Conservation (phyloP, 2,113 vertebrate species). For the Miniopterus natalensis region DNA sequence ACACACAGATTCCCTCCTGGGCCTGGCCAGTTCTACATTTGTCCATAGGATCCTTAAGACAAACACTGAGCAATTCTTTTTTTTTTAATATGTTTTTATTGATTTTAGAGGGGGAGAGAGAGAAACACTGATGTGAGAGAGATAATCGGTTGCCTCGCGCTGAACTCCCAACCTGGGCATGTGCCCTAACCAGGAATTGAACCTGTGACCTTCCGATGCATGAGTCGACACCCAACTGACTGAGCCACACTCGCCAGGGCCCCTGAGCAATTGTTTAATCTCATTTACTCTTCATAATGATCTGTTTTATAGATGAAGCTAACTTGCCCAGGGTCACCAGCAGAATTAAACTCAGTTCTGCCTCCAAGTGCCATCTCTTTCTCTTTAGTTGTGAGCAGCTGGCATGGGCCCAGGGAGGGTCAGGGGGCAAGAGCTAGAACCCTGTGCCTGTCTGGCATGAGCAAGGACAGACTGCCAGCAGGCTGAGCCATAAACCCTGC, state of each 20-base stretch:
- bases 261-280: background rate
- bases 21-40: background rate
- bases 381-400: background rate
- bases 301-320: background rate
- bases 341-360: background rate
- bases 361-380: background rate
- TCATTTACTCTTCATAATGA: background rate
- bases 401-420: too few relatives aligned
- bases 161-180: background rate
- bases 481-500: too few relatives aligned
- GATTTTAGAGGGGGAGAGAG: too few relatives aligned
- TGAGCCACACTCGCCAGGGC: background rate
- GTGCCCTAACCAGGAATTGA: background rate
- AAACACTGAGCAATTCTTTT: background rate
- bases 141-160: background rate
- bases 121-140: background rate
- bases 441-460: accelerated
- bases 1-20: background rate
- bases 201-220: background rate
- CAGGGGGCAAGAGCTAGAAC: too few relatives aligned
- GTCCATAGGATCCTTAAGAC: background rate
- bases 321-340: background rate
- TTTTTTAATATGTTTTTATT: too few relatives aligned
- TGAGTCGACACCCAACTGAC: background rate
- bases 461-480: background rate